phyloP scores from a whole-genome alignment of 2,797 vertebrate species.

The Scyliorhinus canicula region DNA sequence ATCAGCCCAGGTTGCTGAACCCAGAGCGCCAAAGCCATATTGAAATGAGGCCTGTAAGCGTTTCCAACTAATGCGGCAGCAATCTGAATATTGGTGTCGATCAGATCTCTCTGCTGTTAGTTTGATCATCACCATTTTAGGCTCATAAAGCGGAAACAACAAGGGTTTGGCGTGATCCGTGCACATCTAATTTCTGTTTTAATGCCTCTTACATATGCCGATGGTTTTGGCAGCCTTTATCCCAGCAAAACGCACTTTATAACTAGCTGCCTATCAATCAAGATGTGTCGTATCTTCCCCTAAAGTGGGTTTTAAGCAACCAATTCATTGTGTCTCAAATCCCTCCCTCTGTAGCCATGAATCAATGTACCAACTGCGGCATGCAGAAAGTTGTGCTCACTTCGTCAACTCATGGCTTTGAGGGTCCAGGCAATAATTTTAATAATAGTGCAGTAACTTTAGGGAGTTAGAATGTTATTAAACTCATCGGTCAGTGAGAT shows the following conservation, averaged over 20 bases:
- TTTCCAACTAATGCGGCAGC: not conserved
- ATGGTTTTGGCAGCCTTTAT: not conserved
- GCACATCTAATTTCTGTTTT: not conserved
- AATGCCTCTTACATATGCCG: not conserved
- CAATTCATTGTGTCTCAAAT: not conserved
- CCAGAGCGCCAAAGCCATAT: not conserved
- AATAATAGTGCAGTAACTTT: not conserved
- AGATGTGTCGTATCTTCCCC: not conserved
- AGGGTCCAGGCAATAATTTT: not conserved
- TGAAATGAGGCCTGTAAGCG: not conserved
- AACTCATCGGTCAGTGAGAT: not conserved
- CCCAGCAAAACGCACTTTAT: not conserved
- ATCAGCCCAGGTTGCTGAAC: not conserved
- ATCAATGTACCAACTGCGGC: not conserved
- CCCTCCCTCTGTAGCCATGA: not conserved
- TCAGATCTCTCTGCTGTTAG: not conserved
- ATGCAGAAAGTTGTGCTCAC: not conserved
- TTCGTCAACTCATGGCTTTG: not conserved
- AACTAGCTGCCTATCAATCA: not conserved
- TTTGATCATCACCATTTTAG: not conserved
- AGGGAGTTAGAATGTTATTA: constrained; percentile 30
- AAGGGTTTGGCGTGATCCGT: not conserved
- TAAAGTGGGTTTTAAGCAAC: not conserved
- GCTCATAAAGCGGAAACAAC: no score
- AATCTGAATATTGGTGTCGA: not conserved